Base-by-base conservation (phyloP, 2,888 invertebrate species). In the Norana najaformis region DNA sequence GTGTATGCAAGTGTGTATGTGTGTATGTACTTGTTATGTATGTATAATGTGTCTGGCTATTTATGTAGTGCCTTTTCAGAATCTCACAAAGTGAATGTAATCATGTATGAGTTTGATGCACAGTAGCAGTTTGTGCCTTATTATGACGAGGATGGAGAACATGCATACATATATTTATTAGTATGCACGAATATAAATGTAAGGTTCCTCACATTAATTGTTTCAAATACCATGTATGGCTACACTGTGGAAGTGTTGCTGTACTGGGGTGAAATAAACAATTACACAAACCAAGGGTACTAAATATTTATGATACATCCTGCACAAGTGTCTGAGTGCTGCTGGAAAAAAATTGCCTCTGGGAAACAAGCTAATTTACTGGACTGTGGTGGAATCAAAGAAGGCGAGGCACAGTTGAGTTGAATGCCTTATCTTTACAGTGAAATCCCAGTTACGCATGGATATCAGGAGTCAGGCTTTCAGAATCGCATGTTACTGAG, bases 341-440 rank as follows among this genome's bases (percentile, higher is more conserved):
- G 30, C 69, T n/a, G n/a, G 69, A 30, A n/a, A 11, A 69, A 69
- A 16, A n/a, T n/a, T 69, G 69, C 69, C 69, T 69, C 69, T n/a
- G 69, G 69, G 69, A 69, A 69, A 69, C n/a, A n/a, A 69, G 69
- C 69, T 69, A 69, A 69, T 69, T 69, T 69, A 69, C 69, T n/a
- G 69, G 69, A n/a, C 69, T 69, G 69, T 13, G 69, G 69, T 69
- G 69, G 69, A 69, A 69, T 69, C 30, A n/a, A n/a, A 16, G 69
- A 69, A n/a, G 69, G n/a, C 69, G 69, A 69, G 30, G 30, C 69
- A 0, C n/a, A 69, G 69, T n/a, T 69, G 69, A 69, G 69, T n/a
- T 30, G 69, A 69, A 69, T 69, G 30, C 69, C 69, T n/a, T 69
- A n/a, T n/a, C n/a, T n/a, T n/a, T n/a, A n/a, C n/a, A n/a, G n/a